Conservation (phyloP, 2,888 invertebrate genomes). For the Allophyes oxyacanthae region DNA sequence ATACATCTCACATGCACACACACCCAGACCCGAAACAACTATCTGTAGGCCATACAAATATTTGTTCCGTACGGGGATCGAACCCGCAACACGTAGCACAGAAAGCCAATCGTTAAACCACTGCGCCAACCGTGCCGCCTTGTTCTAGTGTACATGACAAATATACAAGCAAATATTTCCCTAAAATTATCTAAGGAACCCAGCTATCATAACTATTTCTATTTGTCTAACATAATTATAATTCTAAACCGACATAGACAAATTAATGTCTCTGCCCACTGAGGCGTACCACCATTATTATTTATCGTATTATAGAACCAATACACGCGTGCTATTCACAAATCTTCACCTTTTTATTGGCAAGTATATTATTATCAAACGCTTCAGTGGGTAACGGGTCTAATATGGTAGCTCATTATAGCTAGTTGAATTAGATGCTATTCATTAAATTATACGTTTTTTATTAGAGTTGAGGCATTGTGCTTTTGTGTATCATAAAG, state of each 20-base stretch:
- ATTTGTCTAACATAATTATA: conserved; percentile 12
- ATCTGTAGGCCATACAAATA: no score
- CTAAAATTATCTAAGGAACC: conserved; percentile 17
- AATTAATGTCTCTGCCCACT: conserved; percentile 38
- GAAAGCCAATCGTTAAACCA: no score
- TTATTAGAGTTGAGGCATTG: conserved; percentile 5
- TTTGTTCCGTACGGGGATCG: no score
- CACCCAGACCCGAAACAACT: no score
- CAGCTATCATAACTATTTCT: conserved; percentile 5
- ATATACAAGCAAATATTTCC: no score
- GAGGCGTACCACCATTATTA: conserved; percentile 31
- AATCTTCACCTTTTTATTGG: conserved; percentile 37
- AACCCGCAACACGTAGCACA: no score
- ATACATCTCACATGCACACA: no score
- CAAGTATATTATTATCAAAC: conserved; percentile 32
- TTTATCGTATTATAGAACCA: conserved; percentile 25
- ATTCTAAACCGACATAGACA: conserved; percentile 38
- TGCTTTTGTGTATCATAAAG: background rate
- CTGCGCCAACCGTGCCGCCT: no score
- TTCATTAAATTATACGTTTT: conserved; percentile 23
- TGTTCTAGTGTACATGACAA: no score
- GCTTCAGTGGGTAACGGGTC: conserved; percentile 33
- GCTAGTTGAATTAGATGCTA: conserved; percentile 19
- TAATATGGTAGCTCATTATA: conserved; percentile 45
- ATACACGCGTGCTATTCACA: conserved; percentile 19